phyloP scores from a whole-genome alignment of 2,888 invertebrate genomes.

The Hoplodrina ambigua region DNA sequence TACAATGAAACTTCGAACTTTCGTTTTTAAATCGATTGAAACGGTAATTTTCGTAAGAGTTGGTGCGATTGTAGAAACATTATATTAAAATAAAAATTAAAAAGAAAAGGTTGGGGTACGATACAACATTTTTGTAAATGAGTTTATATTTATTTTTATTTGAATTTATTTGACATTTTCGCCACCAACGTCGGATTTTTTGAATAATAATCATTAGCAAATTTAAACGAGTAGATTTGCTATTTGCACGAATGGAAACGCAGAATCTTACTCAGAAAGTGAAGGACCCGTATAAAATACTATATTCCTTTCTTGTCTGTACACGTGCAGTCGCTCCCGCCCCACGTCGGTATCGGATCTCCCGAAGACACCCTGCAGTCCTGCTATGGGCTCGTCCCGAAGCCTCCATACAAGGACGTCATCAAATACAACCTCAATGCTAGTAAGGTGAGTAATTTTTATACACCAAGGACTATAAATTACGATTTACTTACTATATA shows the following conservation, averaged over 20 bases:
- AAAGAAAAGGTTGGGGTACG: no score
- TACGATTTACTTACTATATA: neutral
- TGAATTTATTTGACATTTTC: constrained; percentile 1
- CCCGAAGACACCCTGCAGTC: constrained; percentile 95
- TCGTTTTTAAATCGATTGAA: no score
- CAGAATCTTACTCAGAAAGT: no score
- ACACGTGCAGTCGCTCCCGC: constrained; percentile 85
- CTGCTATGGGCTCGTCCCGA: constrained; percentile 93
- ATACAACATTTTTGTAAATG: no score
- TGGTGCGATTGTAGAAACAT: no score
- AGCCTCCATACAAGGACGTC: constrained; percentile 93
- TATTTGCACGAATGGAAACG: neutral
- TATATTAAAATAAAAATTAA: no score
- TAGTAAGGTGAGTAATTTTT: constrained; percentile 87
- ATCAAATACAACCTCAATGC: constrained; percentile 94
- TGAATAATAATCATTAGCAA: neutral
- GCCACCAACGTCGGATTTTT: neutral
- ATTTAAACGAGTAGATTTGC: neutral
- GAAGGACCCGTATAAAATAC: neutral
- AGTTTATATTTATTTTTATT: neutral
- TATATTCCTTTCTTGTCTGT: constrained; percentile 9
- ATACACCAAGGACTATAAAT: constrained; percentile 20
- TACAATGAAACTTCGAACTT: no score
- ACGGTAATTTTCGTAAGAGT: no score
- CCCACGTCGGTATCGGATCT: constrained; percentile 94